Conservation (phyloP, 2,797 vertebrate species). For the Silurus aristotelis region DNA sequence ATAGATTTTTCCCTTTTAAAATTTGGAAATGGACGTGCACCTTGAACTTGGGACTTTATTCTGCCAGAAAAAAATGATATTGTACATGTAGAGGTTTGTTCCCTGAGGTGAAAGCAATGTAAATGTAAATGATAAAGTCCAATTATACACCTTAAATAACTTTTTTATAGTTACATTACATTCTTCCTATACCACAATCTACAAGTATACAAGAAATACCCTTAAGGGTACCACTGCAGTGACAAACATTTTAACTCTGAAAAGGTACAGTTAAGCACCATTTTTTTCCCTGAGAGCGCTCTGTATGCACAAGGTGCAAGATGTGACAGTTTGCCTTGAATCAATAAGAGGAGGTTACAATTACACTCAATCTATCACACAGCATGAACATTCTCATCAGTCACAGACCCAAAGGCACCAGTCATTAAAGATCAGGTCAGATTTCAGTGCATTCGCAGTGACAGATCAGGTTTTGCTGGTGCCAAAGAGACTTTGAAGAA, state of each 20-base stretch:
- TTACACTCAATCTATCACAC: slow-evolving; percentile 15
- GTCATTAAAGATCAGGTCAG: slow-evolving; percentile 23
- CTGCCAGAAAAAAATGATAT: not conserved
- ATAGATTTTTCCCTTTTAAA: not conserved
- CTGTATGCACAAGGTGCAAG: slow-evolving; percentile 24
- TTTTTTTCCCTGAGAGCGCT: not conserved
- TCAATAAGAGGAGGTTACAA: slow-evolving; percentile 33
- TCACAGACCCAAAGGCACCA: slow-evolving; percentile 20
- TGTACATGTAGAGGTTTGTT: not conserved
- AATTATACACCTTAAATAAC: slow-evolving; percentile 9
- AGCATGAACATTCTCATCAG: slow-evolving; percentile 16
- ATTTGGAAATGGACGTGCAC: not conserved
- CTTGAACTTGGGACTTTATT: not conserved
- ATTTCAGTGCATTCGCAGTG: not conserved
- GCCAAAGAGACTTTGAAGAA: not conserved
- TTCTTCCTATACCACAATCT: not conserved
- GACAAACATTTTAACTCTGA: not conserved
- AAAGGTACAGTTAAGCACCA: not conserved
- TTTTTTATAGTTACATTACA: slow-evolving; percentile 1
- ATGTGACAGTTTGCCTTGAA: slow-evolving; percentile 8
- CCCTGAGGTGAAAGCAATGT: slow-evolving; percentile 7
- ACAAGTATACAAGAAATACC: not conserved
- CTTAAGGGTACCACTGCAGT: not conserved
- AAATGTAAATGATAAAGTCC: not conserved
- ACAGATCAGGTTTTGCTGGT: slow-evolving; percentile 1